phyloP scores from a whole-genome alignment of 2,797 vertebrate genomes.

The Rhinophrynus dorsalis region DNA sequence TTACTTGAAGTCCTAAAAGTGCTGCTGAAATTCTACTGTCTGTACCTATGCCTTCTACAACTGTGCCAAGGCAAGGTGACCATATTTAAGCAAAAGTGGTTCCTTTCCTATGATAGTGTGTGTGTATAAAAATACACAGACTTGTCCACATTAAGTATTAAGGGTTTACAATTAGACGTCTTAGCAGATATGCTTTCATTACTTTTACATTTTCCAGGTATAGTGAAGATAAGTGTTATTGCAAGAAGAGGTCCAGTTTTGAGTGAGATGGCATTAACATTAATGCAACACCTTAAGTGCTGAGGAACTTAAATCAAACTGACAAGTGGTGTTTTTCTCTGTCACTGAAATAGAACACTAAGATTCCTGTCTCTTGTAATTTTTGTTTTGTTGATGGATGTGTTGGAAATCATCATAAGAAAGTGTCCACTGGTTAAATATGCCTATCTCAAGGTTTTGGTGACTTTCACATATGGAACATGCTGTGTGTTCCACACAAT shows the following conservation, averaged over 20 bases:
- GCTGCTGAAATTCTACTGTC: too few relatives aligned
- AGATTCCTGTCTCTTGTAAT: conserved; percentile 45
- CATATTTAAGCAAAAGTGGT: too few relatives aligned
- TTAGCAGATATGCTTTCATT: conserved; percentile 10
- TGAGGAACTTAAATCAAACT: conserved; percentile 43
- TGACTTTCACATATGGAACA: conserved; percentile 41
- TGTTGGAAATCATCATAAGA: conserved; percentile 39
- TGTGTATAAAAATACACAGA: too few relatives aligned
- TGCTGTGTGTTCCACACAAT: conserved; percentile 15
- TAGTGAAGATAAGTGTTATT: background rate
- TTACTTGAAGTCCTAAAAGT: too few relatives aligned
- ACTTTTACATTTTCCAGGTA: conserved; percentile 5
- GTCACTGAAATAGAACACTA: conserved; percentile 39
- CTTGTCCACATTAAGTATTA: conserved; percentile 16
- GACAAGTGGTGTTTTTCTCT: conserved; percentile 44
- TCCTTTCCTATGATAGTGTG: too few relatives aligned
- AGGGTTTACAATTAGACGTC: conserved; percentile 18
- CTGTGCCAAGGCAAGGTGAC: too few relatives aligned
- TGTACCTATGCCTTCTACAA: too few relatives aligned
- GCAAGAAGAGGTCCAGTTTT: conserved; percentile 20
- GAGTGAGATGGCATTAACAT: conserved; percentile 43
- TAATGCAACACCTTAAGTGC: conserved; percentile 50
- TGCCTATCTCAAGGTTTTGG: conserved; percentile 44
- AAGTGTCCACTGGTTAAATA: conserved; percentile 47
- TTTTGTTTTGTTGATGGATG: conserved; percentile 49